Evolutionary conservation across 1,140 invertebrate genomes (phyloP), one percentile per base, ranked within the genome.

Genomic region (Spodoptera frugiperda): DNA sequence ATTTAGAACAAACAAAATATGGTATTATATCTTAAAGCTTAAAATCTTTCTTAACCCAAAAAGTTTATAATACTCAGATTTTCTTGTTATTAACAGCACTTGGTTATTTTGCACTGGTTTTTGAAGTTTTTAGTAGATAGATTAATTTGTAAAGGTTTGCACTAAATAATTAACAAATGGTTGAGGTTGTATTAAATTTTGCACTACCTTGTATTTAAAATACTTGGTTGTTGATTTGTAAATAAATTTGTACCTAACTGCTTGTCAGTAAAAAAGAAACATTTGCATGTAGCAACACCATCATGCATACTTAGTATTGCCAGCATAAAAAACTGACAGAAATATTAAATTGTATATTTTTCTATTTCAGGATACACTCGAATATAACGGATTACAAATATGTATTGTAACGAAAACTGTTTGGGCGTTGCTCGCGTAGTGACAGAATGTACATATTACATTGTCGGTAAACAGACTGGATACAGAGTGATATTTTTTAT

Each of bases 381-480:
- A 92, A 91, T 91, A 89, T 92, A 91, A 93, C 49, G 92, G 92
- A 79, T 76, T 91, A 79, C 76, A 92, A 76, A 92, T 92, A 82
- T 87, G 82, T 67, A 84, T 93, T 54, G 89, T 93, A 54, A 90
- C 90, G 53, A 86, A 90, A 87, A 91, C 89, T 2, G 89, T 93
- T 14, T 91, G 85, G 88, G 89, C 88, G 4, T 83, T 93, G 33
- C 85, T 93, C 8, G 90, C 89, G 57, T 92, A 91, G 81, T 25
- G 19, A 74, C 15, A 68, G 44, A 73, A 61, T 79, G 15, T 70
- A 65, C 61, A 73, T 78, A 75, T 19, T 61, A 75, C n/a, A 46
- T 46, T 76, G 63, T 54, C 33, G 51, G 49, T 61, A 30, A n/a
- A 81, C 71, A 76, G 76, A 84, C 73, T 84, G 75, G 48, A 84